Conservation (phyloP, 2,113 vertebrate species). For the Elephantulus edwardii region DNA sequence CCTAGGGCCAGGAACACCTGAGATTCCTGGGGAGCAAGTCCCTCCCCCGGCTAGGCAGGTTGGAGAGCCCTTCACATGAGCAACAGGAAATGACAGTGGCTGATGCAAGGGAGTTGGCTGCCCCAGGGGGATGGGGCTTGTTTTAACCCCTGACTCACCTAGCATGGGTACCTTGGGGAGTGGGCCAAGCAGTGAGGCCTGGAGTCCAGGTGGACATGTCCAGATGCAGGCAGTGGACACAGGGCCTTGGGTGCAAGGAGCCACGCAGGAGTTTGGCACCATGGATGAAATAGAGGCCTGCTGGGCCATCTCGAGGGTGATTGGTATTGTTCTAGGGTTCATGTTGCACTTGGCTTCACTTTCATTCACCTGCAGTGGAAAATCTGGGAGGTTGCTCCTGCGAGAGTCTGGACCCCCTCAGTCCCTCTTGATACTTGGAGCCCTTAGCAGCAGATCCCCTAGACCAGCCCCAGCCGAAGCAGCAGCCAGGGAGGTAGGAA, state of each 20-base stretch:
- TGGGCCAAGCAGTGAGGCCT: neutral
- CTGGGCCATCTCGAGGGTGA: fast-evolving
- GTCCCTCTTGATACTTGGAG: neutral
- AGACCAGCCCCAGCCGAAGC: neutral
- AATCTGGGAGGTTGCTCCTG: neutral
- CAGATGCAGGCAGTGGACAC: neutral
- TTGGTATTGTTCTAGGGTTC: neutral
- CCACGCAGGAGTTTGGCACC: constrained; percentile 19
- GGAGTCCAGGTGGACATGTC: fast-evolving
- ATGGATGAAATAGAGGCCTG: constrained; percentile 47
- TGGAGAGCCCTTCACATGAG: constrained; percentile 70
- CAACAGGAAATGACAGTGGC: constrained; percentile 74
- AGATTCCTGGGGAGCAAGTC: constrained; percentile 72
- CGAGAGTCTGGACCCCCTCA: neutral
- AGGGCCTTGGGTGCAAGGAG: neutral
- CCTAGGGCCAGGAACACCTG: constrained; percentile 59
- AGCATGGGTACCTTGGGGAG: neutral
- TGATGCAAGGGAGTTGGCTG: constrained; percentile 40
- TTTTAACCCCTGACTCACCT: constrained; percentile 55
- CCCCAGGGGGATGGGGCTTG: neutral
- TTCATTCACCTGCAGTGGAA: constrained; percentile 54
- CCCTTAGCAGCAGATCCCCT: neutral
- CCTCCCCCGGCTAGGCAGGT: constrained; percentile 69
- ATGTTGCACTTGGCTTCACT: constrained; percentile 33
- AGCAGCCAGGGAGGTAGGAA: neutral